phyloP scores from a whole-genome alignment of 2,113 vertebrate genomes.

The Pimephales promelas region DNA sequence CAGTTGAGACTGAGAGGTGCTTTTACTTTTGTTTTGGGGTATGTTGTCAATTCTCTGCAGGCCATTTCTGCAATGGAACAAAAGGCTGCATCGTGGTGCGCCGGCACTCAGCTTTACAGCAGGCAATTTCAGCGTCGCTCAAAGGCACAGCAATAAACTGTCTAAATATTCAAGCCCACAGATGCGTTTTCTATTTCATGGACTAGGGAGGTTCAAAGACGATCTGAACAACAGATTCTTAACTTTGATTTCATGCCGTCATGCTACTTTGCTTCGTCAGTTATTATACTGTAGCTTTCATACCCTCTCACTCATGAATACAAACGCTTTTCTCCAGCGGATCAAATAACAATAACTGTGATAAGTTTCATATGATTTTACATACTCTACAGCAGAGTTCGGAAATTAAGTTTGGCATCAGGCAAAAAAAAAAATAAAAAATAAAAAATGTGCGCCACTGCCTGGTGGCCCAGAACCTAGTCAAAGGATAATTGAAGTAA shows the following conservation, averaged over 20 bases:
- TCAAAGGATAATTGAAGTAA: too few species aligned
- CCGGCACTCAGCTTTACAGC: conserved; percentile 18
- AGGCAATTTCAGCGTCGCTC: conserved; percentile 29
- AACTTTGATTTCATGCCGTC: conserved; percentile 32
- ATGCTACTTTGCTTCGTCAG: conserved; percentile 24
- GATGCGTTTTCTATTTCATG: conserved; percentile 16
- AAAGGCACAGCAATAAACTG: conserved; percentile 19
- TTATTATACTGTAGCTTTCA: conserved; percentile 17
- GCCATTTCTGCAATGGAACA: not conserved
- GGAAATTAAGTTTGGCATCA: too few species aligned
- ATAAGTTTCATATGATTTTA: conserved; percentile 14
- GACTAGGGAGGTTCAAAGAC: conserved; percentile 6
- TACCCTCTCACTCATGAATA: conserved; percentile 13
- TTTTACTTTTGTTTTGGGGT: not conserved
- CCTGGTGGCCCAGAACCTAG: too few species aligned
- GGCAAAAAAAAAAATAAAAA: too few species aligned
- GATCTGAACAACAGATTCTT: conserved; percentile 15
- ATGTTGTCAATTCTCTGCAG: conserved; percentile 16
- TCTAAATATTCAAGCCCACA: conserved; percentile 37
- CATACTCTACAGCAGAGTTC: not conserved
- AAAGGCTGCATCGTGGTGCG: not conserved
- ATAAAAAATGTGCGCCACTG: too few species aligned
- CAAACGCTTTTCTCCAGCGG: conserved; percentile 22
- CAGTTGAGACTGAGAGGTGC: not conserved
- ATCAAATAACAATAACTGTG: conserved; percentile 24